These are phyloP conservation scores for Lepidocyrtinus sp. DNA, from an alignment of 2,888 invertebrate genomes.

Conservation along the genomic window DNA sequence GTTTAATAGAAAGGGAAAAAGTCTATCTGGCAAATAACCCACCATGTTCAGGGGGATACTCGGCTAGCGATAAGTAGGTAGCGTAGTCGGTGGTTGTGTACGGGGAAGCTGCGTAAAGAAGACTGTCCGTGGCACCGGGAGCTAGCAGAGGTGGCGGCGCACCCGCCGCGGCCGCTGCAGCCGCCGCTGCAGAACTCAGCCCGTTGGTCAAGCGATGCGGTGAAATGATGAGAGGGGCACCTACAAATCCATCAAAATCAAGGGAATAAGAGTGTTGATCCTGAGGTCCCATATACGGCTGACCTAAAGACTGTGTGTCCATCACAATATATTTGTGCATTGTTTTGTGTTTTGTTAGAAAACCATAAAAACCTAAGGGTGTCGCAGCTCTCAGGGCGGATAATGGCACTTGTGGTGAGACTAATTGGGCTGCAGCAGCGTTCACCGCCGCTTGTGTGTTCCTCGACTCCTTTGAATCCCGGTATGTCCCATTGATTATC, in stretches of 20 bases:
- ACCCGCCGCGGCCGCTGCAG: conserved; percentile 76
- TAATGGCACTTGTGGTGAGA: conserved; percentile 70
- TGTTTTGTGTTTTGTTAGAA: conserved; percentile 68
- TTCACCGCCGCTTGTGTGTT: conserved; percentile 63
- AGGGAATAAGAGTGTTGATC: conserved; percentile 64
- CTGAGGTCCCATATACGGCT: conserved; percentile 63
- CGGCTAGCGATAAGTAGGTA: conserved; percentile 88
- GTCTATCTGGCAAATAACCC: conserved; percentile 70
- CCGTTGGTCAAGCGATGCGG: conserved; percentile 74
- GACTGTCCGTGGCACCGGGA: conserved; percentile 82
- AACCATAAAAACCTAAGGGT: conserved; percentile 70
- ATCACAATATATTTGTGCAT: conserved; percentile 69
- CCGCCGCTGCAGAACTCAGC: conserved; percentile 77
- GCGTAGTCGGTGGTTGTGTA: conserved; percentile 83
- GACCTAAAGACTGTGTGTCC: conserved; percentile 66
- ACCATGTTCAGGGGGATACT: conserved; percentile 70
- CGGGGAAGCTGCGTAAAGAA: conserved; percentile 82
- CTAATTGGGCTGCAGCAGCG: conserved; percentile 68
- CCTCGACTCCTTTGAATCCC: conserved; percentile 81
- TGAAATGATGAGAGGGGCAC: conserved; percentile 93
- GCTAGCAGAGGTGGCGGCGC: conserved; percentile 78
- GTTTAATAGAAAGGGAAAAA: conserved; percentile 28
- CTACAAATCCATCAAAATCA: conserved; percentile 72
- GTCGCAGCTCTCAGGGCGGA: conserved; percentile 70
- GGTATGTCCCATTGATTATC: conserved; percentile 99